phyloP scores from a whole-genome alignment of 2,888 invertebrate genomes.

The Dasypolia templi region DNA sequence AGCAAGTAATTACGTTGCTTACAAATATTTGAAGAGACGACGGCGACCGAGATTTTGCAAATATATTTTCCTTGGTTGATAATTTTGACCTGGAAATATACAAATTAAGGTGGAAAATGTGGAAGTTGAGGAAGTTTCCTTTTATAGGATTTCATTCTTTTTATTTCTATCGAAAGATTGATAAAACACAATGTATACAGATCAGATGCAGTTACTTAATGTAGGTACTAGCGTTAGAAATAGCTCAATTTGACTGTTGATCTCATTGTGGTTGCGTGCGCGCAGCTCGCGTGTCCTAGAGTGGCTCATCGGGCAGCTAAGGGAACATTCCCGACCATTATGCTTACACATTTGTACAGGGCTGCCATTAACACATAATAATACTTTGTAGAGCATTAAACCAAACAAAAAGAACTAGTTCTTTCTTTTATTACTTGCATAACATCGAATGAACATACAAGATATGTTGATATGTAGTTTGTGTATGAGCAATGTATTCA shows the following conservation, averaged over 20 bases:
- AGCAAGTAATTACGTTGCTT: constrained; percentile 43
- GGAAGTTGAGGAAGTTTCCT: not conserved
- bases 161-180: not conserved
- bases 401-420: not conserved
- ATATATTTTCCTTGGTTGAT: not conserved
- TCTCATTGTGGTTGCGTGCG: constrained; percentile 60
- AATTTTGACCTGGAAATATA: not conserved
- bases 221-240: constrained; percentile 36
- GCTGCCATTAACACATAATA: constrained; percentile 41
- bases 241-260: constrained; percentile 64
- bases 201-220: constrained; percentile 42
- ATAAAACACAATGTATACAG: constrained; percentile 16
- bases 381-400: constrained; percentile 14
- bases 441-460: not conserved
- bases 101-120: not conserved
- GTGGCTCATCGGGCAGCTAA: constrained; percentile 51
- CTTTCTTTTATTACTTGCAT: not conserved
- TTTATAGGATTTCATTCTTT: not conserved
- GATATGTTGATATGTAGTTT: not conserved
- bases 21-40: not conserved
- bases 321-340: constrained; percentile 64
- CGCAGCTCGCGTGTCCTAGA: constrained; percentile 62
- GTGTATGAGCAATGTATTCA: not conserved
- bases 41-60: not conserved
- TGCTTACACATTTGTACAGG: constrained; percentile 56